A percentile compares a stretch with the other conserved stretches of the same genome.
These are phyloP conservation scores for Cantharis flavilabris DNA, from an alignment of 2,888 invertebrate genomes.

Conservation along the genomic window DNA sequence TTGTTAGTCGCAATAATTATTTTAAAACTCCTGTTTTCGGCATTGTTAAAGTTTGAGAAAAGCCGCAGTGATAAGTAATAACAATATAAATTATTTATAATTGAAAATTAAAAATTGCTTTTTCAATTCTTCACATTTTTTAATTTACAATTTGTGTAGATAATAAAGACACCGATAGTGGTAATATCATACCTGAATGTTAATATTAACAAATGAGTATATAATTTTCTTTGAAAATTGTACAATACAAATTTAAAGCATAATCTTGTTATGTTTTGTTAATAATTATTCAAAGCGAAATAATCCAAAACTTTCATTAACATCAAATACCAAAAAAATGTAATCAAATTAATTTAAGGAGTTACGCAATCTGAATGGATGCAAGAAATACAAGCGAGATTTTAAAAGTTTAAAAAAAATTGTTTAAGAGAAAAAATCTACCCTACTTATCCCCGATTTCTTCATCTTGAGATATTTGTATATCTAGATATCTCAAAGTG, in stretches of 20 bases:
- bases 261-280: not conserved
- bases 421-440: too few relatives aligned
- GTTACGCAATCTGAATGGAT: not conserved
- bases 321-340: not conserved
- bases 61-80: not conserved
- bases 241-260: not conserved
- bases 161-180: not conserved
- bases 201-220: not conserved
- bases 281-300: not conserved
- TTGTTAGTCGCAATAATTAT: too few relatives aligned
- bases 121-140: too few relatives aligned
- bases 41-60: not conserved
- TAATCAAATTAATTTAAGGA: not conserved
- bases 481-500: too few relatives aligned
- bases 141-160: not conserved
- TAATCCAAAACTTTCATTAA: not conserved
- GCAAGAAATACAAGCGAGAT: too few relatives aligned
- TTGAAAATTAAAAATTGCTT: not conserved
- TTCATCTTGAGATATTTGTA: too few relatives aligned
- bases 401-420: too few relatives aligned
- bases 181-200: not conserved
- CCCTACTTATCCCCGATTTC: too few relatives aligned
- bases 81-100: not conserved
- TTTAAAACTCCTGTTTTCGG: too few relatives aligned
- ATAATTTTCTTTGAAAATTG: not conserved